Base-by-base conservation (phyloP, 2,888 invertebrate genomes). In the Noctua fimbriata region DNA sequence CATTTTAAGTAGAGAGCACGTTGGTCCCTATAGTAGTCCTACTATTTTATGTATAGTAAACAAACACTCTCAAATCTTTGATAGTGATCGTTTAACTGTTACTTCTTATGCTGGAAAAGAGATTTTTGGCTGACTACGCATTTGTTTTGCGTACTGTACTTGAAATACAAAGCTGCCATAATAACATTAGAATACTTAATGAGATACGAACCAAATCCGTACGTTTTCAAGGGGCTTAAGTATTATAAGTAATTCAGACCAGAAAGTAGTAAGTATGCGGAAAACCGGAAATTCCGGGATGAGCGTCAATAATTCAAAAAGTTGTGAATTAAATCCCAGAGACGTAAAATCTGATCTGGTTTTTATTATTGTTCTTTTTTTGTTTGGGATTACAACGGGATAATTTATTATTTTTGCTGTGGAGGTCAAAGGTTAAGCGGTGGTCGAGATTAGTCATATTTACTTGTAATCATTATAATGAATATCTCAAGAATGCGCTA, bases 101-200 rank as follows among this genome's bases (percentile, higher is more conserved):
- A n/a, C n/a, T n/a, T n/a, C n/a, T n/a, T n/a, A n/a, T n/a, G 0
- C 4, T 47, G 47, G 2, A 47, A 47, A 47, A 18, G 18, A 6
- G 18, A 28, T 60, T 60, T 28, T 28, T 28, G 28, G 6, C 60
- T 2, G 16, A 16, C 5, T n/a, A 58, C 28, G 28, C 1, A 58
- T n/a, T 16, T 63, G 16, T 72, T 28, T 71, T 76, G 21, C 12
- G 44, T 2, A 58, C 67, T 69, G 28, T 78, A 71, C 41, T 44
- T 49, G 28, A 66, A 58, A 79, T 58, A 6, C 71, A 83, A 79
- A 83, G 44, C 75, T 67, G 28, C 16, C n/a, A 65, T 84, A 78
- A 80, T 80, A 76, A 87, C 72, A 84, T 84, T 72, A 74, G 69
- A 87, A 84, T 87, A 69, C 66, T 44, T 79, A 78, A 87, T 69